Base-by-base conservation (phyloP, 1,140 invertebrate genomes). In the Gryon sp. region DNA sequence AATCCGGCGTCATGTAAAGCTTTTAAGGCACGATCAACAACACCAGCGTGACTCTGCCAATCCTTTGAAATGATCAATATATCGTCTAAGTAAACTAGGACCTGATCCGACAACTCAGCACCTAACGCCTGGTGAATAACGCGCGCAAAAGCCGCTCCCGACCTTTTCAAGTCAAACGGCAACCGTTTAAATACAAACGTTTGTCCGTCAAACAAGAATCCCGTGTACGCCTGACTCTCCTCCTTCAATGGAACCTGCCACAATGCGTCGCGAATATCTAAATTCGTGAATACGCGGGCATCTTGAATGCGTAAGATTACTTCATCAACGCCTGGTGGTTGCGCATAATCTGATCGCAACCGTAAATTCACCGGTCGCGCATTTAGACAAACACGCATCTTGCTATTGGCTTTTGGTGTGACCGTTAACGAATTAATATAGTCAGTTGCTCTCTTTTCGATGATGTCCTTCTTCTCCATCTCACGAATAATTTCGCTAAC, bases 81-180 rank as follows among this genome's bases (percentile, higher is more conserved):
- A 14, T 46, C 12, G 9, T 52, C 48, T 0, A 52, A n/a, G 6
- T 52, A 52, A 1, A 52, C 18, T 0, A 52, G n/a, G 2, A 41
- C 38, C 28, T 1, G 4, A 20, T 2, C 15, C 16, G 3, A 5
- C 1, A 15, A 28, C 15, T 36, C 30, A 1, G 30, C 12, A 4
- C 11, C 30, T 12, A 52, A 16, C 6, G 9, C 30, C 0, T 19
- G 9, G 1, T 3, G 16, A 2, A 52, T 52, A 0, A 36, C 28
- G 0, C 50, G 1, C 6, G 19, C 26, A 14, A 53, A 38, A 4
- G 19, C 14, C 8, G 32, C 50, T 1, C 32, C 50, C 1, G 34
- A 50, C 1, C 16, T 53, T 11, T 53, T 53, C 6, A 53, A 4
- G 1, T 32, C 48, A 18, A 53, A 53, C 11, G 48, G 48, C n/a